Evolutionary conservation across 2,797 vertebrate genomes (phyloP).

Genomic region (Artibeus jamaicensis): DNA sequence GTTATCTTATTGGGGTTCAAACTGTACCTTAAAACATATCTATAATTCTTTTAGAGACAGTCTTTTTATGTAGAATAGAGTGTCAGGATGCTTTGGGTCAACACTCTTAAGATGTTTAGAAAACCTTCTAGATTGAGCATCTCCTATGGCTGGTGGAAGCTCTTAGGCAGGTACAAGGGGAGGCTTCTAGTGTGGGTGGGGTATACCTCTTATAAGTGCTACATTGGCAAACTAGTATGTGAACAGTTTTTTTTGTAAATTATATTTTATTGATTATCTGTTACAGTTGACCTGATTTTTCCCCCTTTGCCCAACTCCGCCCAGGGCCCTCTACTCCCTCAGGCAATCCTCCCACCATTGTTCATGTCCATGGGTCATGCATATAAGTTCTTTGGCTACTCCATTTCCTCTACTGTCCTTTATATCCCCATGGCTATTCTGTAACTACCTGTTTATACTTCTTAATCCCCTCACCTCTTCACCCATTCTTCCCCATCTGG

Average conservation of each 20-base stretch:
- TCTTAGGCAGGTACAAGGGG: neutral
- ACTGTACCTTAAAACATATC: neutral
- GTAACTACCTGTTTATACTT: too few relatives aligned
- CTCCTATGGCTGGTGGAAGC: neutral
- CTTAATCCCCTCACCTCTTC: too few relatives aligned
- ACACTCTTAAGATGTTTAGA: neutral
- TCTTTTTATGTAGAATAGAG: neutral
- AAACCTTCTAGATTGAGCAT: neutral
- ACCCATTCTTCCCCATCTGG: too few relatives aligned
- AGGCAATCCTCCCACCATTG: too few relatives aligned
- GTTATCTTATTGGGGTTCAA: neutral
- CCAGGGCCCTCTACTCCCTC: too few relatives aligned
- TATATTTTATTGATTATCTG: too few relatives aligned
- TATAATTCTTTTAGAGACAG: neutral
- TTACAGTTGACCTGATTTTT: too few relatives aligned
- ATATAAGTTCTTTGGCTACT: too few relatives aligned
- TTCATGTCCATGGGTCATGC: too few relatives aligned
- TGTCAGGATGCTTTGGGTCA: neutral
- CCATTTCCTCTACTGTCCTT: too few relatives aligned
- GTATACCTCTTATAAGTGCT: neutral
- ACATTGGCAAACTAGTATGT: neutral
- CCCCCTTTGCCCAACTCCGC: too few relatives aligned
- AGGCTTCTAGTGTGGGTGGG: neutral
- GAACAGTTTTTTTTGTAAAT: neutral
- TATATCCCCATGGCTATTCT: too few relatives aligned